Evolutionary conservation across 2,113 vertebrate species (phyloP), one percentile per base, ranked within the genome.

Genomic region (Chlamydotis undulata): DNA sequence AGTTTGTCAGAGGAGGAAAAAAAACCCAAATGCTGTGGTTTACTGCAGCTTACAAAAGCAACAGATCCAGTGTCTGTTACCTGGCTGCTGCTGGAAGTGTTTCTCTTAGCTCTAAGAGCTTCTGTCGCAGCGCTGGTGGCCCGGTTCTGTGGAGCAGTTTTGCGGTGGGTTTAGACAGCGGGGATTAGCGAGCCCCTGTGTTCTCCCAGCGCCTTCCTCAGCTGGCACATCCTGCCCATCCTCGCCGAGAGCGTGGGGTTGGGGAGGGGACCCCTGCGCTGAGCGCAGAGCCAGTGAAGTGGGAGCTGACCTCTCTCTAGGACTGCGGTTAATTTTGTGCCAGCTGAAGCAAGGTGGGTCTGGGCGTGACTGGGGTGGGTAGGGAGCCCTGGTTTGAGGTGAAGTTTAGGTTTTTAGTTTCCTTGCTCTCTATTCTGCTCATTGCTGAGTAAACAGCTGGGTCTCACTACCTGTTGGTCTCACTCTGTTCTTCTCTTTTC

Each of bases 151-250:
- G 35, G 43, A 28, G 47, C 31, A 14, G 25, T 52, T 53, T 9
- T 90, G 61, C 0, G 0, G 7, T 60, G 50, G 16, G 43, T 18
- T 67, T 57, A 17, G 39, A 23, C 6, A 0, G 16, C 3, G 0
- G 5, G 65, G 39, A 19, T 60, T 21, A 5, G 12, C 2, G 6
- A 41, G 28, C 23, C 4, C 9, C 14, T 0, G 0, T 0, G 1
- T 47, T 56, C 50, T 67, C 33, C 53, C 45, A 29, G 39, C 2
- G 2, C 26, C 8, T 91, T 33, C 10, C 33, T n/a, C 10, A 5
- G 37, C 3, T 0, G 1, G 19, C 0, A 0, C 4, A 7, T 83
- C 55, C n/a, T 4, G 5, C 50, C 2, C 2, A 22, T n/a, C 49
- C 33, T 24, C 17, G 17, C n/a, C 17, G 22, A 10, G 56, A 31